phyloP scores from a whole-genome alignment of 2,797 vertebrate species.

The Bucorvus abyssinicus region DNA sequence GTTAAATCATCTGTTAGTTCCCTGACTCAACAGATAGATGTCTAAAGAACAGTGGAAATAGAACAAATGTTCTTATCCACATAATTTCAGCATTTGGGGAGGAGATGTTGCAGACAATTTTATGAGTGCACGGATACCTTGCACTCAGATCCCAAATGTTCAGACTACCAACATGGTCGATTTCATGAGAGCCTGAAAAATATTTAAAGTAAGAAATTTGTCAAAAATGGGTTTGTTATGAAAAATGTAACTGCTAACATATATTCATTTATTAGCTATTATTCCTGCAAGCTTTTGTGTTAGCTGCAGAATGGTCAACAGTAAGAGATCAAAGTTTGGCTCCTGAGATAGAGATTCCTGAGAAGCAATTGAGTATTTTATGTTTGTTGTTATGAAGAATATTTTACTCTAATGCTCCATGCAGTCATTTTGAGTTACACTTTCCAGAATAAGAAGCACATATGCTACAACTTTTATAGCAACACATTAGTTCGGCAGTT shows the following conservation, averaged over 20 bases:
- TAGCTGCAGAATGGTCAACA: slow-evolving; percentile 7
- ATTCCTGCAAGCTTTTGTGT: not conserved
- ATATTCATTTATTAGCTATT: not conserved
- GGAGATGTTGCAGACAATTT: not conserved
- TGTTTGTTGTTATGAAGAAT: slow-evolving; percentile 28
- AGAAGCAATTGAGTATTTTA: slow-evolving; percentile 45
- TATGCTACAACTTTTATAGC: slow-evolving; percentile 38
- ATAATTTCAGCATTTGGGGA: not conserved
- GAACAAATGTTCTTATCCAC: not conserved
- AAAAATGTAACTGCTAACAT: slow-evolving; percentile 41
- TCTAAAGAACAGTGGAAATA: not conserved
- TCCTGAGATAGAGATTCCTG: slow-evolving; percentile 15
- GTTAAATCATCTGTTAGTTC: not conserved
- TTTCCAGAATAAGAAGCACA: slow-evolving; percentile 46
- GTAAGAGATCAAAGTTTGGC: not conserved
- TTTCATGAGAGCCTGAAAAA: not conserved
- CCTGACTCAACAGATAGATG: not conserved
- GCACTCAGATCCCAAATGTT: not conserved
- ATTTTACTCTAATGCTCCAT: slow-evolving; percentile 40
- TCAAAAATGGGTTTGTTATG: not conserved
- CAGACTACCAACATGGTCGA: not conserved
- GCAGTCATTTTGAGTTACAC: slow-evolving; percentile 42
- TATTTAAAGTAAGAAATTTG: not conserved
- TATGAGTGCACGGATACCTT: not conserved
- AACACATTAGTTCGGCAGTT: slow-evolving; percentile 28